phyloP scores from a whole-genome alignment of 2,888 invertebrate species.

The Therioaphis trifolii region DNA sequence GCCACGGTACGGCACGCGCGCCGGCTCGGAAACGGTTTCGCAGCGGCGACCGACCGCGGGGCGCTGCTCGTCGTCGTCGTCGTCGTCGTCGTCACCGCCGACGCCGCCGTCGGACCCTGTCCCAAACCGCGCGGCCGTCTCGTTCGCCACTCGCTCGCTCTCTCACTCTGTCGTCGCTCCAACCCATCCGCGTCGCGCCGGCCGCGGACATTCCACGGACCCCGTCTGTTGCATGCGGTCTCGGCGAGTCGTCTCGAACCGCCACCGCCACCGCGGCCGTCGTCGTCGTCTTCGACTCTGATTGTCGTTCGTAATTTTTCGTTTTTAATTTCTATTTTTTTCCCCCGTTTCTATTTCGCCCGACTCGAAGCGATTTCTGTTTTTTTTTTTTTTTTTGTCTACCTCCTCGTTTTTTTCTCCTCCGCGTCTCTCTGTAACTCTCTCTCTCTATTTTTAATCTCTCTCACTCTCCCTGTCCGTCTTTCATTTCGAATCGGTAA shows the following conservation, averaged over 20 bases:
- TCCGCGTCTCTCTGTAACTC: too few species aligned
- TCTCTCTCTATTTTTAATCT: too few species aligned
- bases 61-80: slow-evolving; percentile 7
- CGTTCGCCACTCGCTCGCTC: neutral
- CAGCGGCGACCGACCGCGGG: slow-evolving; percentile 16
- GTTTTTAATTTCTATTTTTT: neutral
- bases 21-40: slow-evolving; percentile 40
- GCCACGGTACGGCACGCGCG: too few species aligned
- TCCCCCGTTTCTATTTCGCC: too few species aligned
- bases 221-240: slow-evolving; percentile 51
- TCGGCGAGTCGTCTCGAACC: slow-evolving; percentile 2
- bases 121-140: too few species aligned
- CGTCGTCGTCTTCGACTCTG: neutral
- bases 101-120: too few species aligned
- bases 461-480: too few species aligned
- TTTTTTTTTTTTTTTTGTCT: too few species aligned
- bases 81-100: neutral
- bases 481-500: too few species aligned
- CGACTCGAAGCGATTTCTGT: too few species aligned
- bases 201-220: slow-evolving; percentile 37
- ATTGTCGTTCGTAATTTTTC: neutral
- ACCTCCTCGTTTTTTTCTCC: too few species aligned
- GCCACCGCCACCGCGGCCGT: neutral
- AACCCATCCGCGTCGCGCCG: slow-evolving; percentile 5
- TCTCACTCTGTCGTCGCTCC: slow-evolving; percentile 15